These are phyloP conservation scores for Lacanobia oleracea DNA, from an alignment of 2,888 invertebrate species.

Conservation along the genomic window DNA sequence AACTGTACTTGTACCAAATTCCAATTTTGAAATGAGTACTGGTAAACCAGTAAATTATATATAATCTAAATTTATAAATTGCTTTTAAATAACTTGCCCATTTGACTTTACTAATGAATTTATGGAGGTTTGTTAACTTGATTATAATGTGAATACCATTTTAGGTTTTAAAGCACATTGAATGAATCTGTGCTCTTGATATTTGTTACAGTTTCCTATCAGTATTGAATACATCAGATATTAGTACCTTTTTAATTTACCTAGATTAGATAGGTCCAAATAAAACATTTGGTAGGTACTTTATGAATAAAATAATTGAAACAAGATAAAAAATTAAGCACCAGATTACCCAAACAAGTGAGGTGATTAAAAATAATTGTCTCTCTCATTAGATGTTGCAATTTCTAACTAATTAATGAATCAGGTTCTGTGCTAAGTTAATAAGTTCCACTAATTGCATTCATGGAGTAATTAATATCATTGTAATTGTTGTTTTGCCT, in stretches of 20 bases:
- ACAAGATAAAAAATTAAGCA: background rate
- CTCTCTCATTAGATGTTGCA: conserved; percentile 23
- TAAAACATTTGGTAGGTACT: too few species aligned
- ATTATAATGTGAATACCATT: background rate
- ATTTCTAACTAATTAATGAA: conserved; percentile 29
- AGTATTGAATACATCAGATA: background rate
- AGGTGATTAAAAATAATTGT: conserved; percentile 5
- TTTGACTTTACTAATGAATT: conserved; percentile 10
- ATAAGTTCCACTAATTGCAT: conserved; percentile 7
- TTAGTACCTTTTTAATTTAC: too few species aligned
- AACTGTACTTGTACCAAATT: background rate
- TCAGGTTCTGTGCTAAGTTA: conserved; percentile 2
- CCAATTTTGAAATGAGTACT: background rate
- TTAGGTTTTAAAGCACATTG: background rate
- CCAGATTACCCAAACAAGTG: conserved; percentile 6
- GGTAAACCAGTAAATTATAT: background rate
- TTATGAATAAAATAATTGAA: background rate
- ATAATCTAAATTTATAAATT: conserved; percentile 6
- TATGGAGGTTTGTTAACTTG: background rate
- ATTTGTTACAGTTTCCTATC: background rate
- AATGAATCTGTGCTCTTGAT: background rate
- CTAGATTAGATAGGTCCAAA: background rate
- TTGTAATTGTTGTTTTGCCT: conserved; percentile 11
- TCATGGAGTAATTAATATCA: conserved; percentile 25
- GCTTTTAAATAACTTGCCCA: background rate